Conservation (phyloP, 2,888 invertebrate genomes). For the Agriotes lineatus region DNA sequence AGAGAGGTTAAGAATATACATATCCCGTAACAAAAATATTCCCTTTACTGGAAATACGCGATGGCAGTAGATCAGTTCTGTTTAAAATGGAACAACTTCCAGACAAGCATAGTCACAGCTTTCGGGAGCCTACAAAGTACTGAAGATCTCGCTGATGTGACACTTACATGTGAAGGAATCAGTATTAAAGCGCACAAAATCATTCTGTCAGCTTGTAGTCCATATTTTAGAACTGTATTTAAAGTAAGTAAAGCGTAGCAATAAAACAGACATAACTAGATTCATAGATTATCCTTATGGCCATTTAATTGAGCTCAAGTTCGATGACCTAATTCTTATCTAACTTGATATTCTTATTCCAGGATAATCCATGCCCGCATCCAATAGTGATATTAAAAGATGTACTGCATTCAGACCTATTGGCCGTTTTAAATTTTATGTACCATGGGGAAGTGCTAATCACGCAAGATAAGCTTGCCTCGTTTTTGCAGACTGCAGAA, state of each 20-base stretch:
- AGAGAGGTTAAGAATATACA: conserved; percentile 10
- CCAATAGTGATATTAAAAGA: conserved; percentile 80
- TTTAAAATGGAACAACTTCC: conserved; percentile 82
- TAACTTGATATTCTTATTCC: conserved; percentile 23
- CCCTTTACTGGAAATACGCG: not conserved
- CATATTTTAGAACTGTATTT: conserved; percentile 81
- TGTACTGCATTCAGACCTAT: conserved; percentile 75
- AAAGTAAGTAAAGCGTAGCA: conserved; percentile 67
- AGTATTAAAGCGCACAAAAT: conserved; percentile 82
- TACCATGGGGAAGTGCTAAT: conserved; percentile 81
- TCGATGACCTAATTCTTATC: conserved; percentile 5
- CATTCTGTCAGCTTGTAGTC: conserved; percentile 80
- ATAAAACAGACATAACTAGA: too few relatives aligned
- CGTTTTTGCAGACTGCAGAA: conserved; percentile 77
- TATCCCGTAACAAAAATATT: not conserved
- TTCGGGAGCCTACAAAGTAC: conserved; percentile 78
- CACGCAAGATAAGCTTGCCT: conserved; percentile 74
- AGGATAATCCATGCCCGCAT: conserved; percentile 82
- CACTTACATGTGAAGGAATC: conserved; percentile 79
- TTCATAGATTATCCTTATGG: not conserved
- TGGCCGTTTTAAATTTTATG: conserved; percentile 77
- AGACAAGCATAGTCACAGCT: conserved; percentile 77
- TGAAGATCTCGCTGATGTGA: conserved; percentile 80
- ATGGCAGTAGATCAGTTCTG: conserved; percentile 73
- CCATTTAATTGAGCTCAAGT: not conserved